phyloP scores from a whole-genome alignment of 2,888 invertebrate genomes.

The Lissocephala sabroskyi region DNA sequence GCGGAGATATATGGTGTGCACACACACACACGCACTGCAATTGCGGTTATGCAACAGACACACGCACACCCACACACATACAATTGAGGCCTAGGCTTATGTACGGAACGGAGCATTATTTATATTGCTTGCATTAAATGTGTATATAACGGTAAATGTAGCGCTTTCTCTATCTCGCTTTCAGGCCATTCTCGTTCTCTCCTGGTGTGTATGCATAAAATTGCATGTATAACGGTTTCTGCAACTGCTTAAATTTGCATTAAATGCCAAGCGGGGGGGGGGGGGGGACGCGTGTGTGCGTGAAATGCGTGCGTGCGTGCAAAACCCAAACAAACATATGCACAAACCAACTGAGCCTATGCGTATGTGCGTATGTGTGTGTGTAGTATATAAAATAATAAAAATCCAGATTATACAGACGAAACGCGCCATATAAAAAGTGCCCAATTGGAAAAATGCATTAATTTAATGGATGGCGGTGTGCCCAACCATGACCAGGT shows the following conservation, averaged over 20 bases:
- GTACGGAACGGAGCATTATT: conserved; percentile 61
- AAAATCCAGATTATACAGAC: no score
- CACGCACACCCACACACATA: conserved; percentile 11
- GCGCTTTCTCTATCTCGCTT: no score
- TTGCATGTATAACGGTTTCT: conserved; percentile 39
- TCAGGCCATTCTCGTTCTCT: no score
- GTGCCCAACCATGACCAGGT: no score
- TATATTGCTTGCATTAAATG: conserved; percentile 60
- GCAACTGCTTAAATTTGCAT: conserved; percentile 62
- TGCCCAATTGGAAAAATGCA: conserved; percentile 56
- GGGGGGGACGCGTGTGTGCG: not conserved
- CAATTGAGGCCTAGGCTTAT: conserved; percentile 19
- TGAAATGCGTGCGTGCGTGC: conserved; percentile 11
- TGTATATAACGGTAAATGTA: no score
- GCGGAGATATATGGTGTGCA: conserved; percentile 29
- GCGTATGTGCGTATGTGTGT: conserved; percentile 10
- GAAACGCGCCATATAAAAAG: conserved; percentile 20
- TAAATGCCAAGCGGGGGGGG: conserved; percentile 25
- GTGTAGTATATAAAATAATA: conserved; percentile 4
- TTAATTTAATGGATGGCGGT: no score
- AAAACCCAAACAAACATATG: conserved; percentile 16
- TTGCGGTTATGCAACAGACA: conserved; percentile 55
- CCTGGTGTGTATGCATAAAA: conserved; percentile 11
- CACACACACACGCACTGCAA: conserved; percentile 16
- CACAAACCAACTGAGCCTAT: conserved; percentile 7